Evolutionary conservation across 2,113 vertebrate species (phyloP).

Genomic region (Ammodytes dubius): DNA sequence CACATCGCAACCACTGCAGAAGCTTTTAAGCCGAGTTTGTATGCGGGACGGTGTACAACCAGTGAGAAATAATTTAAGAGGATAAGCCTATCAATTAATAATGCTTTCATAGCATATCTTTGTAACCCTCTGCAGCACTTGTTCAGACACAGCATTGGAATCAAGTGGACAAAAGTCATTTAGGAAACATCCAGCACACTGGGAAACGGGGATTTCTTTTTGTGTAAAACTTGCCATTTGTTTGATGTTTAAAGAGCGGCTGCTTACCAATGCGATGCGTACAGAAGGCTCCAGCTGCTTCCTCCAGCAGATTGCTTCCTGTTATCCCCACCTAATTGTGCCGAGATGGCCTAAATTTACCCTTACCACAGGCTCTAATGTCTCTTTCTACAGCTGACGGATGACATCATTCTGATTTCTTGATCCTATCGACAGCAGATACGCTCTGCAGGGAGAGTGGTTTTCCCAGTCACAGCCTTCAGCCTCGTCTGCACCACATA

Average conservation of each 20-base stretch:
- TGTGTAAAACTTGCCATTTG: slow-evolving; percentile 19
- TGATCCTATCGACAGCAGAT: slow-evolving; percentile 48
- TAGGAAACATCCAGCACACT: neutral
- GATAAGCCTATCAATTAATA: slow-evolving; percentile 53
- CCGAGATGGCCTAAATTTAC: slow-evolving; percentile 44
- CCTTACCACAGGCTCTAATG: slow-evolving; percentile 13
- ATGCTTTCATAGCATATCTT: slow-evolving; percentile 35
- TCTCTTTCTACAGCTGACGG: slow-evolving; percentile 30
- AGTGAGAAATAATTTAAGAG: slow-evolving; percentile 62
- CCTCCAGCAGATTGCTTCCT: slow-evolving; percentile 62
- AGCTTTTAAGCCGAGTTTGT: slow-evolving; percentile 47
- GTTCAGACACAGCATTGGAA: neutral
- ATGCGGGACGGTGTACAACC: slow-evolving; percentile 14
- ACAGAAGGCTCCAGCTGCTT: slow-evolving; percentile 63
- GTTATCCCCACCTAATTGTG: slow-evolving; percentile 55
- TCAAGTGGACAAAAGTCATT: slow-evolving; percentile 2
- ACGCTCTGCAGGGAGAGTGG: slow-evolving; percentile 57
- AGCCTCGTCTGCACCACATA: slow-evolving; percentile 66
- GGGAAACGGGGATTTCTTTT: slow-evolving; percentile 1
- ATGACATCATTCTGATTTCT: slow-evolving; percentile 49
- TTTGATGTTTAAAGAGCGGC: slow-evolving; percentile 22
- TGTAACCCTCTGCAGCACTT: neutral
- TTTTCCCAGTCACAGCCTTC: slow-evolving; percentile 37
- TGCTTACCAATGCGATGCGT: slow-evolving; percentile 37
- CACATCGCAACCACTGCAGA: neutral